These are phyloP conservation scores for Drosophila seclusa DNA, from an alignment of 2,888 invertebrate species.

Conservation along the genomic window DNA sequence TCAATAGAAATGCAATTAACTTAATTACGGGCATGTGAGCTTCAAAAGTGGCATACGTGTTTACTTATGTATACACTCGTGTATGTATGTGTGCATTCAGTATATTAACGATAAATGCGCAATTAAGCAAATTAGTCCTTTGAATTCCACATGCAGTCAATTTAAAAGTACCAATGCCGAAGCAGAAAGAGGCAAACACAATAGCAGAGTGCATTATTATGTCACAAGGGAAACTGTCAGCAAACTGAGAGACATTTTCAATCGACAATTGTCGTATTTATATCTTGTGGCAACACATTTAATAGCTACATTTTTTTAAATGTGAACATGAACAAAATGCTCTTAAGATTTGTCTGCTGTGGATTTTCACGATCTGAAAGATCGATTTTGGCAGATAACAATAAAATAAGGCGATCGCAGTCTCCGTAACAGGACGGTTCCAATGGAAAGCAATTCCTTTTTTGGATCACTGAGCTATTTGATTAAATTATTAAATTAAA, in stretches of 20 bases:
- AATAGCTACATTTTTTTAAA: neutral
- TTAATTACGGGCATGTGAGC: constrained; percentile 62
- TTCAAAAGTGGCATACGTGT: constrained; percentile 42
- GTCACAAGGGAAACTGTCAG: constrained; percentile 15
- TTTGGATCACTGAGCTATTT: neutral
- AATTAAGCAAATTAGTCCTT: constrained; percentile 74
- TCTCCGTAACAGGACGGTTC: neutral
- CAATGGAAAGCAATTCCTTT: neutral
- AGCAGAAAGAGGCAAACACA: constrained; percentile 26
- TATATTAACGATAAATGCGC: constrained; percentile 71
- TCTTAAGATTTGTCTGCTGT: neutral
- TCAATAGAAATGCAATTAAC: constrained; percentile 75
- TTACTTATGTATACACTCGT: neutral
- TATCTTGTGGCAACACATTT: neutral
- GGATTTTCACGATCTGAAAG: neutral
- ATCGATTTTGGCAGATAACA: neutral
- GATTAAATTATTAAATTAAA: neutral
- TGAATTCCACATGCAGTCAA: constrained; percentile 35
- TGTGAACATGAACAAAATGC: neutral
- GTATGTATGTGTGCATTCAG: neutral
- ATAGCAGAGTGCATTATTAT: constrained; percentile 24
- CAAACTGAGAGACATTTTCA: constrained; percentile 6
- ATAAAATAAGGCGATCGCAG: neutral
- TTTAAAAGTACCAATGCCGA: constrained; percentile 9
- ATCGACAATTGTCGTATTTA: constrained; percentile 3